Conservation (phyloP, 2,113 vertebrate genomes). For the Diadophis punctatus region DNA sequence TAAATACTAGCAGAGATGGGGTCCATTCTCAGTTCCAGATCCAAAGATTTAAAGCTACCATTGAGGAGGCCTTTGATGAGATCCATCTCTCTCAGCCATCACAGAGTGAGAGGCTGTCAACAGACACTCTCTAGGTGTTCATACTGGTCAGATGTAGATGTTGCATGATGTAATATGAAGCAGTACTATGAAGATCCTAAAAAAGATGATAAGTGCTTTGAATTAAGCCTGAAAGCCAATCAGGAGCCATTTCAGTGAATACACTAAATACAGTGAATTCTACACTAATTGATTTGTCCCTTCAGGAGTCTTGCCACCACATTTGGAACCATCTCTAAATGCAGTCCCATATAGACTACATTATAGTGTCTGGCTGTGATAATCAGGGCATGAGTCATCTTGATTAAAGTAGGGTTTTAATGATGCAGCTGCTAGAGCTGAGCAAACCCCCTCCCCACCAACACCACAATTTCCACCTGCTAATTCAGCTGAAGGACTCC, state of each 20-base stretch:
- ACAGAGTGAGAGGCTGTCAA: neutral
- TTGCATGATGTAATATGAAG: neutral
- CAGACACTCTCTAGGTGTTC: neutral
- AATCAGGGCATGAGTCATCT: neutral
- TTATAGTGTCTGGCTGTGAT: neutral
- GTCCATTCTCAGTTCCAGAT: neutral
- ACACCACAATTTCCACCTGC: neutral
- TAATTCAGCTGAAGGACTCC: neutral
- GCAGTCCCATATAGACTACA: neutral
- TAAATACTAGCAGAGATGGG: neutral
- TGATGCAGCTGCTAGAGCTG: neutral
- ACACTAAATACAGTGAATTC: neutral
- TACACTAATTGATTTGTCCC: neutral
- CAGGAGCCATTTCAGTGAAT: neutral
- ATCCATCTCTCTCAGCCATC: neutral
- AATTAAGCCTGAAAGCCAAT: neutral
- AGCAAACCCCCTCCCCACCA: neutral
- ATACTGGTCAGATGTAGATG: neutral
- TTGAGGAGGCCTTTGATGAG: neutral
- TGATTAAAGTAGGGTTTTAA: neutral
- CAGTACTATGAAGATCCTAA: neutral
- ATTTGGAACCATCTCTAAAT: neutral
- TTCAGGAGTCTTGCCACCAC: neutral
- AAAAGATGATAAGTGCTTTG: neutral
- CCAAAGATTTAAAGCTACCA: neutral